Base-by-base conservation (phyloP, 2,113 vertebrate genomes). In the Cnemophilus loriae region DNA sequence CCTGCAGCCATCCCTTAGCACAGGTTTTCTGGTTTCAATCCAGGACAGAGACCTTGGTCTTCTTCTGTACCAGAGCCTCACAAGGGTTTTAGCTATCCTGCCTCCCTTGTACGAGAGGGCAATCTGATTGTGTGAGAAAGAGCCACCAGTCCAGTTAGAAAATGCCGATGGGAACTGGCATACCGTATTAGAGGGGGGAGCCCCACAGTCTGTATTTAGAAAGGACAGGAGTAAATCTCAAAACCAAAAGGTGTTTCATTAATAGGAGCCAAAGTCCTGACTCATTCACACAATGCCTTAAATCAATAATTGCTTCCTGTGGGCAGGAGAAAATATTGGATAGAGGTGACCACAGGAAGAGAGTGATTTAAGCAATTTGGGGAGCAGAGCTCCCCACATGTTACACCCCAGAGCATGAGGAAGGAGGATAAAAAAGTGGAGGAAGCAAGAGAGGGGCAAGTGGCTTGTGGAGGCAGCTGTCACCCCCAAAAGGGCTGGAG, bases 111-210 rank as follows among this genome's bases (percentile, higher is more conserved):
- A 49, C 0, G 5, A 50, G 35, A 77, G 2, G 61, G 10, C 6
- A 63, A 32, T 27, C 16, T 83, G 24, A 28, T 24, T 70, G 19
- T 65, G 75, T 35, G 22, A 83, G 7, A 82, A 55, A 76, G 13
- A 75, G 75, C 8, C 70, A 67, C 39, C 19, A 18, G 15, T 11
- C 3, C 1, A 84, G 37, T 41, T 28, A 81, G 59, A 91, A 84
- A 84, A 69, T 4, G 9, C 5, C 0, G 0, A 22, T 33, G 27
- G 52, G 33, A 83, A 50, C 32, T n/a, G 11, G 17, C 1, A 0
- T 9, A 46, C 19, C 17, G 6, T 53, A 28, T 2, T 3, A 82
- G 57, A 55, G 4, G 1, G 4, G 23, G 20, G 6, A 81, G 0
- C 3, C 6, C 30, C 22, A 50, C 21, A 71, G 3, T 41, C 35